Conservation (phyloP, 92 coral and sea anemone species). For the Parazoanthus atlanticus region DNA sequence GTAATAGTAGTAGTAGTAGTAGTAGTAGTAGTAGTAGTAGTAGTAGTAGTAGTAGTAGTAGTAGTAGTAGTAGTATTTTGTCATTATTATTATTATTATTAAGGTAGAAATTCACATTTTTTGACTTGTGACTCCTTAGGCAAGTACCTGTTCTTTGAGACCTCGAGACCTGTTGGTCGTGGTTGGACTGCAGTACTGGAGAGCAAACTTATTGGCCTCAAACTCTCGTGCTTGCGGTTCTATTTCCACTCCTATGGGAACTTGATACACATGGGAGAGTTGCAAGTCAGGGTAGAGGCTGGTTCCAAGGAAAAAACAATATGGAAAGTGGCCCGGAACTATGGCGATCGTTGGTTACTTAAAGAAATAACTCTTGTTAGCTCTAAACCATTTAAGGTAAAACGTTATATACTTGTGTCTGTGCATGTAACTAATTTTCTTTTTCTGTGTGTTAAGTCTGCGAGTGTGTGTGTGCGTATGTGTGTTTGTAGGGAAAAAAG, state of each 20-base stretch:
- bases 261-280: slow-evolving; percentile 68
- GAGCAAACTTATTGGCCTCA: slow-evolving; percentile 74
- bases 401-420: not conserved
- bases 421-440: not conserved
- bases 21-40: too few species aligned
- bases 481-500: not conserved
- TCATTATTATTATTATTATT: not conserved
- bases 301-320: slow-evolving; percentile 55
- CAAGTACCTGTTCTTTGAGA: slow-evolving; percentile 77
- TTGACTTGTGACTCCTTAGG: slow-evolving; percentile 46
- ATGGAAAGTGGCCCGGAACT: slow-evolving; percentile 63
- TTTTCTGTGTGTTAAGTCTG: too few species aligned
- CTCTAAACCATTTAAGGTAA: slow-evolving; percentile 71
- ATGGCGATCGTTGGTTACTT: slow-evolving; percentile 76
- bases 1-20: too few species aligned
- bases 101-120: not conserved
- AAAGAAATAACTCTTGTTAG: slow-evolving; percentile 66
- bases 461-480: too few species aligned
- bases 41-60: too few species aligned
- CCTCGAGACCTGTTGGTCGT: slow-evolving; percentile 74
- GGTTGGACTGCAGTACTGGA: slow-evolving; percentile 81
- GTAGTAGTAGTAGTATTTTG: too few species aligned
- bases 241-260: slow-evolving; percentile 87
- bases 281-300: slow-evolving; percentile 63
- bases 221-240: slow-evolving; percentile 83